These are phyloP conservation scores for Hydraecia micacea DNA, from an alignment of 2,888 invertebrate genomes.

Conservation along the genomic window DNA sequence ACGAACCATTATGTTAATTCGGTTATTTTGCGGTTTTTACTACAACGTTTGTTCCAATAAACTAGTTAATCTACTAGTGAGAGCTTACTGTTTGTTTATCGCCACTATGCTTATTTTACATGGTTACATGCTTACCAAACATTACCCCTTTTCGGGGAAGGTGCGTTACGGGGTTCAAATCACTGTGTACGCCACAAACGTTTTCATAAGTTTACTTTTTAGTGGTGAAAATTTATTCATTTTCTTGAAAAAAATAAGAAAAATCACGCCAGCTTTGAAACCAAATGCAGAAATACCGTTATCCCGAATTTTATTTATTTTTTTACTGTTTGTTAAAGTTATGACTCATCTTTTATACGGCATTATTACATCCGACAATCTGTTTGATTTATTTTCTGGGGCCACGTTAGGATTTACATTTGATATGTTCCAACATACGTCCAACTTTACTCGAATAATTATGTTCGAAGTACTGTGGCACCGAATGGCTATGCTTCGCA, in stretches of 20 bases:
- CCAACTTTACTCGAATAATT: slow-evolving; percentile 8
- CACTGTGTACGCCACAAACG: background rate
- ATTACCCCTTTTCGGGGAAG: fast-evolving
- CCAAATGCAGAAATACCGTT: background rate
- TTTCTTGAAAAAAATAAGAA: background rate
- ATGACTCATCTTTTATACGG: background rate
- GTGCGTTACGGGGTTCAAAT: fast-evolving
- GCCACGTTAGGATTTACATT: fast-evolving
- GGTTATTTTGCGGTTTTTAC: slow-evolving; percentile 13
- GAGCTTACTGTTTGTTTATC: slow-evolving; percentile 7
- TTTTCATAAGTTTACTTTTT: background rate
- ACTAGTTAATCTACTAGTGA: background rate
- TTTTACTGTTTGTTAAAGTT: background rate
- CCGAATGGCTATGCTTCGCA: slow-evolving; percentile 9
- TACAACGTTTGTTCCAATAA: background rate
- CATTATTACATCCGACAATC: fast-evolving
- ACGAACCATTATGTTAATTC: slow-evolving; percentile 4
- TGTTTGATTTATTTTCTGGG: fast-evolving
- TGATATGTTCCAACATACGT: background rate
- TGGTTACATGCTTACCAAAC: fast-evolving
- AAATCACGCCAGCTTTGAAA: background rate
- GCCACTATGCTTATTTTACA: background rate
- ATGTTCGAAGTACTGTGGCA: slow-evolving; percentile 30
- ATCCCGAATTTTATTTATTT: background rate
- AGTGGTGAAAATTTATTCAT: slow-evolving; percentile 15